These are phyloP conservation scores for Hydrotaea cyrtoneurina DNA, from an alignment of 2,888 invertebrate species.

Conservation along the genomic window DNA sequence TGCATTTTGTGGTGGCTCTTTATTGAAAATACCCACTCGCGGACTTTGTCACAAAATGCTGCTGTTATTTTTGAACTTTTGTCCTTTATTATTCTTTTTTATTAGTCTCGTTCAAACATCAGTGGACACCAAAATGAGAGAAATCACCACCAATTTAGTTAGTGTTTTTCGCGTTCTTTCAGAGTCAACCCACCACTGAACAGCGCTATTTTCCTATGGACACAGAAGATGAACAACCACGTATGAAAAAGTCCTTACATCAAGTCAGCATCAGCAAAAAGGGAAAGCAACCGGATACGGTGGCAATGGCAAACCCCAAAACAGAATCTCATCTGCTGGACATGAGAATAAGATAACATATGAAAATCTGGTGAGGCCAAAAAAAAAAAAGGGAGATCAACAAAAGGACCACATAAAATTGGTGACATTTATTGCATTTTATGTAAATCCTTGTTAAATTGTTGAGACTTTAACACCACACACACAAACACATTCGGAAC, in stretches of 20 bases:
- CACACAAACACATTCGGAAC: neutral
- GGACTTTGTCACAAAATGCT: neutral
- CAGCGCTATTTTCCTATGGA: too few species aligned
- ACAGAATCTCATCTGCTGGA: slow-evolving; percentile 40
- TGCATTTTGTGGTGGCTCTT: too few species aligned
- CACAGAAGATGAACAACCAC: neutral
- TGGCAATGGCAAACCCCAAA: neutral
- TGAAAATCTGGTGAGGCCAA: slow-evolving; percentile 27
- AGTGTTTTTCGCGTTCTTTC: neutral
- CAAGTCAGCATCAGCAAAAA: neutral
- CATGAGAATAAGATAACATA: slow-evolving; percentile 24
- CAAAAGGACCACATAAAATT: slow-evolving; percentile 9
- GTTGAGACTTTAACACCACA: slow-evolving; percentile 27
- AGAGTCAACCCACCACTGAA: neutral
- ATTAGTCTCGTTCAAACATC: too few species aligned
- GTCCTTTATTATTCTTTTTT: too few species aligned
- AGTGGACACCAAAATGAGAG: too few species aligned
- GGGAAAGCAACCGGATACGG: slow-evolving; percentile 31
- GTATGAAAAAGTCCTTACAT: too few species aligned
- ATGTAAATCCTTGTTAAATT: slow-evolving; percentile 51
- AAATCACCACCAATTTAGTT: neutral
- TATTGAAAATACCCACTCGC: too few species aligned
- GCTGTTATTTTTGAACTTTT: too few species aligned
- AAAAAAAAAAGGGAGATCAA: slow-evolving; percentile 29
- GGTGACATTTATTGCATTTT: slow-evolving; percentile 48